Evolutionary conservation across 30 jellyfish, hydroid and myxozoan genomes (phyloP), one percentile per base, ranked within the genome.

Genomic region (Aurelia sp.): DNA sequence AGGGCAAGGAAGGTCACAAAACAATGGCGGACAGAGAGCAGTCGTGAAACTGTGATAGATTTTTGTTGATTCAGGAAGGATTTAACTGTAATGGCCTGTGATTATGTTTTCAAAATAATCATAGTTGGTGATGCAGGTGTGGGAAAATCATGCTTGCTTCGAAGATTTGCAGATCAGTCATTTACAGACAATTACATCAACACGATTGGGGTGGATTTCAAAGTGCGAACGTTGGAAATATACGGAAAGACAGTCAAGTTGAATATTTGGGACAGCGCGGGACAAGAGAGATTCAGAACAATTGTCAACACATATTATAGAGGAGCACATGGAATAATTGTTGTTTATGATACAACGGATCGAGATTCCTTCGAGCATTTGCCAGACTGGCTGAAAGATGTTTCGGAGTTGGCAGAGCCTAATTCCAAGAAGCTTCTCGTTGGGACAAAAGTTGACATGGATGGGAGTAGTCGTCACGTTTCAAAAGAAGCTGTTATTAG

Each of bases 121-220:
- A 95, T 95, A 17, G 97, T 95, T 80, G 99, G 99, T 13, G 99
- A 95, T 35, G 91, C 99, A 30, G 99, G 99, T 13, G 99, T 90
- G 21, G 99, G 99, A 75, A 95, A 95, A 73, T 89, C 98, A 0
- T 95, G 97, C 80, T 75, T 95, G 76, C 96, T 95, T 2, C 97
- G 99, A 9, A 88, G 99, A 63, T 95, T 95, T 87, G 99, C 98
- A 7, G 99, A 95, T 76, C 97, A 90, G 89, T 89, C 97, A 5
- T 95, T 78, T 81, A 89, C 99, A 44, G 99, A 95, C 13, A 95
- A 95, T 76, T 95, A 95, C 63, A 90, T 95, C 38, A 95, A 95
- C 89, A 95, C 99, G 47, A 95, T 95, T 77, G 99, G 99, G n/a
- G 99, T 95, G 19, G 99, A 95, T 67, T 95, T 95, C 81, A 95